Base-by-base conservation (phyloP, 1,140 invertebrate species). In the Maconellicoccus hirsutus region DNA sequence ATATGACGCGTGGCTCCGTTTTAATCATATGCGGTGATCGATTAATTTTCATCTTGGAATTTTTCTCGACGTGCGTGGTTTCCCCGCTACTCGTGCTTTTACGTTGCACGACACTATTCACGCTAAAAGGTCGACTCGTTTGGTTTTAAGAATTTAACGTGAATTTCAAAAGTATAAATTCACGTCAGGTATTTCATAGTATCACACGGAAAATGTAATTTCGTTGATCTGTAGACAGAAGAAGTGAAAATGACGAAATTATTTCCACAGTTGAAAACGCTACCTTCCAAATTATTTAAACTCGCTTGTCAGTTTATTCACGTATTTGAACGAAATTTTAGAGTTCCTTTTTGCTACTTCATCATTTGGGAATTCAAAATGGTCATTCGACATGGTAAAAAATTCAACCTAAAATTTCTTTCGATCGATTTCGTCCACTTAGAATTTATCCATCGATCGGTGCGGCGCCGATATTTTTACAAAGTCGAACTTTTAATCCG, bases 121-220 rank as follows among this genome's bases (percentile, higher is more conserved):
- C 12, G 29, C 29, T 33, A 33, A 33, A 33, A 33, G 29, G 29
- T 33, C 29, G 29, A 33, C 29, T 33, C 29, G 29, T 33, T 33
- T 33, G 29, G 42, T 14, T 52, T 52, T 52, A 19, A 52, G 42
- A 52, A 52, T 52, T 52, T 52, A 52, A 52, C 12, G n/a, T 16
- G 42, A 52, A 52, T 52, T 52, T 19, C n/a, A 19, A 19, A 33
- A 52, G 42, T 66, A 66, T 59, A 59, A 59, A 59, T 66, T 66
- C 61, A 25, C 61, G 61, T 66, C 61, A 66, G 21, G 61, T 26
- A 25, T 66, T 26, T 26, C 21, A 23, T 26, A 66, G 61, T 66
- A 66, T 66, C 61, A 66, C 25, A 26, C 22, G 61, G 61, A 66
- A 66, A 66, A 66, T 66, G 61, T 66, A 66, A 66, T 66, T 66